These are phyloP conservation scores for Lepidurus couesii DNA, from an alignment of 1,140 invertebrate genomes.

Conservation along the genomic window DNA sequence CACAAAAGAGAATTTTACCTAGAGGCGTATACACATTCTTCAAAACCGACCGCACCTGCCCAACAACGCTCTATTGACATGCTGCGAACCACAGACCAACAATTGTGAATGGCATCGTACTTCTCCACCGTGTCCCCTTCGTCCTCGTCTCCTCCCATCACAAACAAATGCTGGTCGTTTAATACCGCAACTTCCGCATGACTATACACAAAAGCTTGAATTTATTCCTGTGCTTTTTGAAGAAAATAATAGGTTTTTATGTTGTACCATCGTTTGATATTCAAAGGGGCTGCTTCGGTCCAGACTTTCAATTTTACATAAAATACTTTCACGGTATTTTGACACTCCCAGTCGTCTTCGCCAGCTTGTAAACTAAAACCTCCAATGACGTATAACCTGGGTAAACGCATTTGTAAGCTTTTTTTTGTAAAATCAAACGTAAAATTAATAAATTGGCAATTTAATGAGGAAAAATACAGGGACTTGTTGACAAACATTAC, in stretches of 20 bases:
- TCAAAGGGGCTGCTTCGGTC: slow-evolving; percentile 73
- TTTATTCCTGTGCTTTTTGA: neutral
- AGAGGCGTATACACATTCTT: slow-evolving; percentile 75
- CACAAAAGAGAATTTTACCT: slow-evolving; percentile 38
- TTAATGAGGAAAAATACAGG: slow-evolving; percentile 35
- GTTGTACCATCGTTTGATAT: slow-evolving; percentile 67
- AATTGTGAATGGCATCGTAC: slow-evolving; percentile 66
- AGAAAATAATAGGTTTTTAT: neutral
- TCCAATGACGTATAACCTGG: slow-evolving; percentile 50
- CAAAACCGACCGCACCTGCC: slow-evolving; percentile 74
- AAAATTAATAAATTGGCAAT: neutral
- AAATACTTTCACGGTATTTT: slow-evolving; percentile 83
- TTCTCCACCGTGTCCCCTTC: slow-evolving; percentile 78
- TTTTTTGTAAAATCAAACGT: neutral
- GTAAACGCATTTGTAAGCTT: slow-evolving; percentile 27
- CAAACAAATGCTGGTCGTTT: slow-evolving; percentile 66
- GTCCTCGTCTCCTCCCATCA: slow-evolving; percentile 86
- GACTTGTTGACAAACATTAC: too few relatives aligned
- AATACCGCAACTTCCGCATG: slow-evolving; percentile 74
- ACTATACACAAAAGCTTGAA: slow-evolving; percentile 48
- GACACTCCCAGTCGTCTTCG: too few relatives aligned
- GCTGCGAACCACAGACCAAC: slow-evolving; percentile 60
- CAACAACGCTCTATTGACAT: slow-evolving; percentile 87
- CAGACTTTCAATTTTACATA: slow-evolving; percentile 66
- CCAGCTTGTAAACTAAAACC: too few relatives aligned